Base-by-base conservation (phyloP, 2,888 invertebrate genomes). In the Desoria tigrina region DNA sequence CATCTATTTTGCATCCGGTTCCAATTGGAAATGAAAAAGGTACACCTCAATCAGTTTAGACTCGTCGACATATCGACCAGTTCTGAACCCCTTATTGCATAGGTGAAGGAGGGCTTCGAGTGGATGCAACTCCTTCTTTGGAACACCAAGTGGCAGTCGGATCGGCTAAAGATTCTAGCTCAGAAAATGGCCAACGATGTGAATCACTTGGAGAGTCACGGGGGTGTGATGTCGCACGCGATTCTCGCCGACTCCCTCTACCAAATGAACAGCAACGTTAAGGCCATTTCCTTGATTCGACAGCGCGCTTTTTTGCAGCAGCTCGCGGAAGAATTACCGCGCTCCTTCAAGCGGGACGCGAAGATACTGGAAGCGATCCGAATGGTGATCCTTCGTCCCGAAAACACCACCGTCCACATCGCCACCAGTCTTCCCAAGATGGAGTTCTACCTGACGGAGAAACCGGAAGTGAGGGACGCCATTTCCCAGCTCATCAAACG, bases 131-230 rank as follows among this genome's bases (percentile, higher is more conserved):
- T 92, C 76, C 82, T 94, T 32, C 78, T 94, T 32, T 89, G 86
- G 77, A 80, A 86, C 7, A 86, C 89, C 0, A 84, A 86, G 73
- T 85, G 93, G 73, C 87, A 86, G 0, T 83, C 85, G n/a, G 90
- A 92, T 57, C 82, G 92, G 69, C 79, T 93, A 56, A 85, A 87
- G 75, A 87, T 91, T 39, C 87, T 90, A 73, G 88, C 89, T 0
- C 86, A 87, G 66, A 90, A 92, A 79, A 84, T 93, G 81, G 84
- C 88, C 57, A 92, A 91, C 76, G 88, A 90, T 68, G 88, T 90
- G 1, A 84, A 90, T 1, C 86, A 88, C 79, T 84, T 86, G 57
- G 89, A 89, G 78, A 82, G 88, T 37, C 84, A 86, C 66, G 93
- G 92, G 1, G 81, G 85, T 76, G 84, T 84, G 69, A 86, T 94